Evolutionary conservation across 92 coral and sea anemone species (phyloP), one percentile per base, ranked within the genome.

Genomic region (Diadumene lineata): DNA sequence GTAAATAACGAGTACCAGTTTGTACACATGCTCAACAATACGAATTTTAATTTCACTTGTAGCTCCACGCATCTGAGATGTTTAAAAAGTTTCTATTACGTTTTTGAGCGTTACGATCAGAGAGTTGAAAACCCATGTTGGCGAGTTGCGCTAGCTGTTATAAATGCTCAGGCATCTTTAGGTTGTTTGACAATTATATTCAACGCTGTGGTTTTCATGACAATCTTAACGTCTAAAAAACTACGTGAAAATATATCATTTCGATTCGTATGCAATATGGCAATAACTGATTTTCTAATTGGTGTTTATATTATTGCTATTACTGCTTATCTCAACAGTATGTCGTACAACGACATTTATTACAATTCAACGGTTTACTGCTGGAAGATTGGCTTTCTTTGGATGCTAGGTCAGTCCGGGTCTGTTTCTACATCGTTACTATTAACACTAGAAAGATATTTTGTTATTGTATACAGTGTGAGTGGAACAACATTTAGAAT

Each of bases 391-490:
- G 55, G 85, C 7, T 62, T 77, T 29, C 62, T 81, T 11, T 27
- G 74, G 31, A 43, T 81, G 29, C 19, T 81, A n/a, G 85, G 73
- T 11, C 85, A 81, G 55, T 62, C 85, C 0, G 64, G 61, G 10
- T 70, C 53, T 43, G 85, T 74, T 7, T 22, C 73, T 1, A 81
- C 85, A 7, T 46, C 85, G 43, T 43, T 56, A 2, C 13, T 72
- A 1, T 58, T 81, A 70, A 81, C 85, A 24, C n/a, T 81, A 10
- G 85, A 81, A 27, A 66, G 85, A 27, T 71, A 79, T 44, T 22
- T 79, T 4, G 79, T n/a, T 18, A 79, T 79, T 57, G 79, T 79
- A 18, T 43, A 81, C 66, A 46, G 64, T 25, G 30, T 73, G 56
- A 17, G 57, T 27, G 79, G 79, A 26, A 34, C 63, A 56, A 4